Percentiles rank a stretch among this genome's conserved stretches.
phyloP scores from a whole-genome alignment of 2,113 vertebrate species.

The Calidris pygmaea region DNA sequence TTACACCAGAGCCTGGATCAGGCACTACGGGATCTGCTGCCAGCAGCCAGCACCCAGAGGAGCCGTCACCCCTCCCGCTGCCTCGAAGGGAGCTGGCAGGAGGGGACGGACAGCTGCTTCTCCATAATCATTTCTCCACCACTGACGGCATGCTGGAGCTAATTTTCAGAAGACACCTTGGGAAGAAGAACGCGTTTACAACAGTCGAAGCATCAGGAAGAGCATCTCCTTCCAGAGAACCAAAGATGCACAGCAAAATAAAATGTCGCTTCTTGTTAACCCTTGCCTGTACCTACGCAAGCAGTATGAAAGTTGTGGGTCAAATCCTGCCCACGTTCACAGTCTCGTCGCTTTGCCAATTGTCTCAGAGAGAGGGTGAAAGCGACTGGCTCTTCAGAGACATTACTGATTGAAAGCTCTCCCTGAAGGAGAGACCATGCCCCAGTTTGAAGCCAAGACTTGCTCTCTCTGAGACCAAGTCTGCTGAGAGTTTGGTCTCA shows the following conservation, averaged over 20 bases:
- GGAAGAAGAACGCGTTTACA: conserved; percentile 57
- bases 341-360: background rate
- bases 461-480: background rate
- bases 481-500: background rate
- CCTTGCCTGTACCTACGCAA: background rate
- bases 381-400: background rate
- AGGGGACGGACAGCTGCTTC: conserved; percentile 60
- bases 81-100: conserved; percentile 43
- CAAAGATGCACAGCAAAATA: conserved; percentile 11
- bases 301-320: background rate
- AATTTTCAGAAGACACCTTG: conserved; percentile 56
- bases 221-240: conserved; percentile 37
- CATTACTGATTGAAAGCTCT: background rate
- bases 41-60: conserved; percentile 54
- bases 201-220: conserved; percentile 16
- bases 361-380: background rate
- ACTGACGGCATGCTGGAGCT: conserved; percentile 29
- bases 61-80: conserved; percentile 29
- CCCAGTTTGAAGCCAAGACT: background rate
- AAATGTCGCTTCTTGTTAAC: conserved; percentile 33
- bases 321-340: background rate
- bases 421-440: background rate
- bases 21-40: background rate
- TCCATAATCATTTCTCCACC: conserved; percentile 60
- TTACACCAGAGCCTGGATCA: background rate